These are phyloP conservation scores for Erpornis zantholeuca DNA, from an alignment of 2,113 vertebrate species.

Conservation along the genomic window DNA sequence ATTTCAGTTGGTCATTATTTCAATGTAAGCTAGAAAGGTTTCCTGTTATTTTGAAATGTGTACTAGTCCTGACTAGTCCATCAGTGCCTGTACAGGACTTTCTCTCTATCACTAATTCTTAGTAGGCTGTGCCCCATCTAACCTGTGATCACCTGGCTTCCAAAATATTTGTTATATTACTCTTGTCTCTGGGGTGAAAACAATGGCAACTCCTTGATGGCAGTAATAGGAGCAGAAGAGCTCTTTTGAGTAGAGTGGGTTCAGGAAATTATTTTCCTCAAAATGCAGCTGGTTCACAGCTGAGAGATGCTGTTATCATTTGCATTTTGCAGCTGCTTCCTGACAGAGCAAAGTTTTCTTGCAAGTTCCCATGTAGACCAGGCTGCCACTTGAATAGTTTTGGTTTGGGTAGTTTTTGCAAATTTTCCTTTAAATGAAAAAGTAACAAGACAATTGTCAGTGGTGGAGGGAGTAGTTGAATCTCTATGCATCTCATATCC, in stretches of 20 bases:
- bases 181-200: background rate
- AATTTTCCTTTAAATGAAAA: background rate
- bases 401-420: background rate
- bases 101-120: background rate
- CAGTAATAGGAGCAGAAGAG: background rate
- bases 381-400: background rate
- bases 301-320: background rate
- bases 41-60: background rate
- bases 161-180: background rate
- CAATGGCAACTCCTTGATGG: background rate
- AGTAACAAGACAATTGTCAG: background rate
- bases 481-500: constrained; percentile 8
- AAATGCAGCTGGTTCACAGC: background rate
- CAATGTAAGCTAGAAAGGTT: background rate
- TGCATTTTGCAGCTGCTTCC: constrained; percentile 5
- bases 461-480: background rate
- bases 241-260: background rate
- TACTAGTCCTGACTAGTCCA: background rate
- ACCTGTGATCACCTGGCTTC: background rate
- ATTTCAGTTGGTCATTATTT: background rate
- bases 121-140: background rate
- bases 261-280: background rate
- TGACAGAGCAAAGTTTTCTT: background rate
- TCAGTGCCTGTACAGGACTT: background rate
- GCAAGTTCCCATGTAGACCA: background rate